A percentile compares a stretch with the other conserved stretches of the same genome.
These are phyloP conservation scores for Palythoa grandiflora DNA, from an alignment of 92 coral and sea anemone genomes.

Conservation along the genomic window DNA sequence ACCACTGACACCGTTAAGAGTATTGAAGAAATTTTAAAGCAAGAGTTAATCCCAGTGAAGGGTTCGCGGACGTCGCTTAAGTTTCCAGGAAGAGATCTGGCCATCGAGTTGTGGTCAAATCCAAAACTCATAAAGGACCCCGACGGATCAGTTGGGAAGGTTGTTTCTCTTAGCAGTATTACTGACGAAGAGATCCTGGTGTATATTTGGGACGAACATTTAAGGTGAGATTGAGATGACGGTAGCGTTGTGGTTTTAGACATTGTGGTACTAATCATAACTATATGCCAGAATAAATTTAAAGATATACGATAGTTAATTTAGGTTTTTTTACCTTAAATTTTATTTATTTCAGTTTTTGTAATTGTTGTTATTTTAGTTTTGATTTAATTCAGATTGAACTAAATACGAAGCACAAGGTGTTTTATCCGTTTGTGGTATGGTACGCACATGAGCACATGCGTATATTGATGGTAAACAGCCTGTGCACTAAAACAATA, in stretches of 20 bases:
- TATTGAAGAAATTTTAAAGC: conserved; percentile 69
- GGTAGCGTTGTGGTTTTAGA: neutral
- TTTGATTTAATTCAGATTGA: too few relatives aligned
- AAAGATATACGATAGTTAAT: too few relatives aligned
- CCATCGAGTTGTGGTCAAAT: conserved; percentile 69
- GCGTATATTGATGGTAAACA: too few relatives aligned
- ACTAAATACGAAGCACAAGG: too few relatives aligned
- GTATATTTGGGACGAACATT: conserved; percentile 71
- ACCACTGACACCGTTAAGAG: conserved; percentile 54
- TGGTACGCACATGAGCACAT: too few relatives aligned
- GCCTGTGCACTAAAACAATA: too few relatives aligned
- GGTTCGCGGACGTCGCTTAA: conserved; percentile 16
- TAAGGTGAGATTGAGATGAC: neutral
- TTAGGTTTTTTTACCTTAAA: too few relatives aligned
- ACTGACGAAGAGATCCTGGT: conserved; percentile 68
- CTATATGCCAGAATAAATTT: too few relatives aligned
- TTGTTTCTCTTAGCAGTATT: conserved; percentile 61
- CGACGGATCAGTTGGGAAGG: conserved; percentile 45
- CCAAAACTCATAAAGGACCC: conserved; percentile 57
- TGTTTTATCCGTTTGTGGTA: too few relatives aligned
- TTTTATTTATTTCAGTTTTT: too few relatives aligned
- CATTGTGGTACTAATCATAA: too few relatives aligned
- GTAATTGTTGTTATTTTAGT: too few relatives aligned
- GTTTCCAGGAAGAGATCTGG: conserved; percentile 44
- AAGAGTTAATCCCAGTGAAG: neutral